Evolutionary conservation across 92 coral and sea anemone species (phyloP).

Genomic region (Diadumene lineata): DNA sequence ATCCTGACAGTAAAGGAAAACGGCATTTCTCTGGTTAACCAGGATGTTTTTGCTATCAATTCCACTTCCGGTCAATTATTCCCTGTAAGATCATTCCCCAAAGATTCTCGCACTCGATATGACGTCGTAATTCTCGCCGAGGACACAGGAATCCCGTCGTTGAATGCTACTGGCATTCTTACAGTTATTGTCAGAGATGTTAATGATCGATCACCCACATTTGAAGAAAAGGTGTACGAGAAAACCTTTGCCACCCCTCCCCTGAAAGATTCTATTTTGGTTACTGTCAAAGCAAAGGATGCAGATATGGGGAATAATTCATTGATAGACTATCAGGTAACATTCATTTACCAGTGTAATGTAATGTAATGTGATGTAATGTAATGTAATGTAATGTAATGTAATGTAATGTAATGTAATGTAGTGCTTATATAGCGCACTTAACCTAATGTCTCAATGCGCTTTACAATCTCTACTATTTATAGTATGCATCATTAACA

Average conservation of each 20-base stretch:
- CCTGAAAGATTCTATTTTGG: background rate
- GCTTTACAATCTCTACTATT: too few relatives aligned
- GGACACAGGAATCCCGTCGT: constrained; percentile 35
- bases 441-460: too few relatives aligned
- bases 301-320: constrained; percentile 20
- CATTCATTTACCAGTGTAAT: too few relatives aligned
- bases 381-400: too few relatives aligned
- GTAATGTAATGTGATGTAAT: too few relatives aligned
- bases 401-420: too few relatives aligned
- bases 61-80: constrained; percentile 12
- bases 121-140: constrained; percentile 22
- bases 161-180: constrained; percentile 13
- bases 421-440: too few relatives aligned
- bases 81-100: constrained; percentile 9
- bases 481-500: too few relatives aligned
- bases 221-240: constrained; percentile 5
- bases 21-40: background rate
- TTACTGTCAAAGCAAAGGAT: constrained; percentile 13
- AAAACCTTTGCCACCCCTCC: background rate
- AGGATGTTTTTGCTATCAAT: constrained; percentile 11
- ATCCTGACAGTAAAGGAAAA: background rate
- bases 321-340: constrained; percentile 11
- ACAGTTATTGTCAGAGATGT: constrained; percentile 30
- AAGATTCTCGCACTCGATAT: background rate
- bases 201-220: constrained; percentile 30